A percentile compares a stretch with the other conserved stretches of the same genome.
Conservation (phyloP, 2,797 vertebrate species). For the Stomatorhinus walkeri region DNA sequence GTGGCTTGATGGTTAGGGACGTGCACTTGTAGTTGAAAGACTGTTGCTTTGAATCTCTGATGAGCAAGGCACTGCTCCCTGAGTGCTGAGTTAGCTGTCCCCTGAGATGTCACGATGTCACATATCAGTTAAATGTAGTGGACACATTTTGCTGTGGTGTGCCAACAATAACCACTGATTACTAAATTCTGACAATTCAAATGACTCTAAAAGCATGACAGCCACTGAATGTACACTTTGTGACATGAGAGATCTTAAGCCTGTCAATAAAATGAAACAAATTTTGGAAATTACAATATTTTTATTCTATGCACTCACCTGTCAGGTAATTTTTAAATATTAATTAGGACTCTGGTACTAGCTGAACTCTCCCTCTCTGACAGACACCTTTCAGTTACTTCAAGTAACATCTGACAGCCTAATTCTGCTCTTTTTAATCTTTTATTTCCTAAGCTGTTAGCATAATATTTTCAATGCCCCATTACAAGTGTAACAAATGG, state of each 20-base stretch:
- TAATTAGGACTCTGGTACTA: constrained; percentile 16
- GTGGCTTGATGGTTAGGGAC: neutral
- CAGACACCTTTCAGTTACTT: constrained; percentile 44
- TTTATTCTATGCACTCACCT: neutral
- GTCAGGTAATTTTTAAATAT: neutral
- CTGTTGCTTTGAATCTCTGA: neutral
- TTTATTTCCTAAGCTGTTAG: constrained; percentile 24
- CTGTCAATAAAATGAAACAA: neutral
- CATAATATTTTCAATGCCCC: constrained; percentile 27
- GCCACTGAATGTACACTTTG: neutral
- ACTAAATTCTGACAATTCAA: neutral
- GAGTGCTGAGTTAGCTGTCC: neutral
- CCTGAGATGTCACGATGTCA: neutral
- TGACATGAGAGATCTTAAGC: neutral
- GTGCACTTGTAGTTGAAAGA: neutral
- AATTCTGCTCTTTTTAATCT: constrained; percentile 44
- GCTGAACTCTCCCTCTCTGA: constrained; percentile 9
- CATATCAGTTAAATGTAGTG: neutral
- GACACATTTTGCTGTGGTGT: neutral
- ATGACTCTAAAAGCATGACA: neutral
- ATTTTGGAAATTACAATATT: neutral
- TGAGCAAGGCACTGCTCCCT: neutral
- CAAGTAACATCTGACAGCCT: constrained; percentile 34
- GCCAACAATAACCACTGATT: neutral
- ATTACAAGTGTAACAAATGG: neutral